phyloP scores from a whole-genome alignment of 2,113 vertebrate species.

The Hypocryptadius cinnamomeus region DNA sequence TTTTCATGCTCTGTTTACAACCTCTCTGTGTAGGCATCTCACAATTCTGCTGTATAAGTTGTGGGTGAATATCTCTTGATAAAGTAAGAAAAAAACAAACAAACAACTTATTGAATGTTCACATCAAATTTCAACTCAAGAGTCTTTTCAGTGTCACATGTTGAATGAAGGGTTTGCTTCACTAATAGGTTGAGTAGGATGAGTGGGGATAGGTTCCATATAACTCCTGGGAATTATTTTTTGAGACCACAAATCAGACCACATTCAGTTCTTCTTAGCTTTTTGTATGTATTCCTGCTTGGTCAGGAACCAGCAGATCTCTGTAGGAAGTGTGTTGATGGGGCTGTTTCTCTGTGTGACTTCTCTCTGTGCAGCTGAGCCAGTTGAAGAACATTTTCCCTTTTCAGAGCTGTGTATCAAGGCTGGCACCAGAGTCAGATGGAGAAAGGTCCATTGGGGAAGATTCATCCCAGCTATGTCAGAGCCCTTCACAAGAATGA shows the following conservation, averaged over 20 bases:
- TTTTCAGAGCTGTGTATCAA: background rate
- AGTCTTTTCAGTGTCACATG: background rate
- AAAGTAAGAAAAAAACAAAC: background rate
- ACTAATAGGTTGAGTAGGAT: background rate
- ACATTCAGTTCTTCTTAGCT: background rate
- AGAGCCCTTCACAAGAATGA: background rate
- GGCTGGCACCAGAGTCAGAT: background rate
- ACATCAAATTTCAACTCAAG: background rate
- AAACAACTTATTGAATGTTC: background rate
- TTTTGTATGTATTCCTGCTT: background rate
- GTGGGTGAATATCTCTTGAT: background rate
- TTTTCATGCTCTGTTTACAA: conserved; percentile 49
- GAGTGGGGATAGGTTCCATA: background rate
- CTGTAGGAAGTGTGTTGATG: background rate
- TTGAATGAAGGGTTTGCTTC: background rate
- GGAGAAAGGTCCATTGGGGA: background rate
- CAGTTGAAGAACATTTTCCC: background rate
- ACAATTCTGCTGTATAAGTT: background rate
- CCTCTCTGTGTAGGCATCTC: background rate
- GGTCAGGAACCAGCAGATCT: background rate
- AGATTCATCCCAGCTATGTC: background rate
- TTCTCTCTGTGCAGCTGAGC: background rate
- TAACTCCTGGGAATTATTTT: background rate
- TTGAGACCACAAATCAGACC: background rate
- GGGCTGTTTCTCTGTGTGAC: background rate